Conservation (phyloP, 2,888 invertebrate species). For the Selenia dentaria region DNA sequence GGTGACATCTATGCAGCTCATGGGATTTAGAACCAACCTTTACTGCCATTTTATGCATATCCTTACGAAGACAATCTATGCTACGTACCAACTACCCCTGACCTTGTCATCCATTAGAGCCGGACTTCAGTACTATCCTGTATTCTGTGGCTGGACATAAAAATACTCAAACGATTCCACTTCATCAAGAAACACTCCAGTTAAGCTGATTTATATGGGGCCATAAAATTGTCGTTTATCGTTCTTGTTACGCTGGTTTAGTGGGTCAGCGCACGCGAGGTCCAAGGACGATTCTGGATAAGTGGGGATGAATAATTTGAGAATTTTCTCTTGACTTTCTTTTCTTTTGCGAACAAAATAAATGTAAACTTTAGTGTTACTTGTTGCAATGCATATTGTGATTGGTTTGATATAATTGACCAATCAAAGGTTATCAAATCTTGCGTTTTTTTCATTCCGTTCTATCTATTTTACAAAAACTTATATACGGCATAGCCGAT, state of each 20-base stretch:
- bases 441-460: no score
- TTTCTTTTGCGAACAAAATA: no score
- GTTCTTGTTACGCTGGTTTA: conserved; percentile 24
- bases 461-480: no score
- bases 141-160: conserved; percentile 13
- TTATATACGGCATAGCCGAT: no score
- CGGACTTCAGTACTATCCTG: neutral
- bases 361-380: no score
- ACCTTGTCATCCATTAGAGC: conserved; percentile 19
- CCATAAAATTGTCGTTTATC: conserved; percentile 33
- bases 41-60: neutral
- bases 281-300: conserved; percentile 5
- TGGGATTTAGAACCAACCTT: no score
- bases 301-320: neutral
- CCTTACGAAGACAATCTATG: neutral
- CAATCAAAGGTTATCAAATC: no score
- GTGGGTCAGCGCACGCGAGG: conserved; percentile 28
- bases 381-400: no score
- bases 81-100: conserved; percentile 4
- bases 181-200: conserved; percentile 33
- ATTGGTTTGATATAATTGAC: no score
- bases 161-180: conserved; percentile 19
- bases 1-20: no score
- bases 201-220: conserved; percentile 34
- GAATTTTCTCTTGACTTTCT: neutral